phyloP scores from a whole-genome alignment of 2,113 vertebrate genomes.

The Panthera tigris region DNA sequence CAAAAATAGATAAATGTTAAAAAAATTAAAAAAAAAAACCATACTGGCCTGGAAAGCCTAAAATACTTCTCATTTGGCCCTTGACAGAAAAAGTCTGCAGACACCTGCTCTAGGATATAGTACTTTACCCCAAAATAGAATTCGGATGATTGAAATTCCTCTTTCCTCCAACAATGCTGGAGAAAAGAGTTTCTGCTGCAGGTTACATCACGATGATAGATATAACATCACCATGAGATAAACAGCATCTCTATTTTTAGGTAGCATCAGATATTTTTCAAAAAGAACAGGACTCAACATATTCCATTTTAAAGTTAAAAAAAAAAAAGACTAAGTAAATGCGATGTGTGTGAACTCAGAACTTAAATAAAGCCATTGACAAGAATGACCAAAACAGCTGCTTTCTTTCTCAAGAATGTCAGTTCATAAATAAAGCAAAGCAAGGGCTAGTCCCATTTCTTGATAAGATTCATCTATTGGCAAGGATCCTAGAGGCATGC shows the following conservation, averaged over 20 bases:
- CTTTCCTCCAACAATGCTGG: background rate
- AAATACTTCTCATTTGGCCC: background rate
- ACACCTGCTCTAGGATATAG: background rate
- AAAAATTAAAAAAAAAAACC: too few species aligned
- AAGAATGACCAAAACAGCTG: conserved; percentile 22
- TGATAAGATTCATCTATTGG: background rate
- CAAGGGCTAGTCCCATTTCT: background rate
- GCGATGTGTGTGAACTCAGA: background rate
- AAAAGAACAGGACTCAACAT: background rate
- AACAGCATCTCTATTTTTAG: background rate
- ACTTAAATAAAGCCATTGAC: conserved; percentile 3
- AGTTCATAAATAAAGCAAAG: conserved; percentile 14
- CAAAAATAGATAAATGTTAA: too few species aligned
- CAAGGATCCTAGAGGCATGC: background rate
- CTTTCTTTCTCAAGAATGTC: conserved; percentile 7
- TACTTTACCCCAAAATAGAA: background rate
- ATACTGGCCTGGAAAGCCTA: background rate
- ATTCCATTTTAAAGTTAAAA: background rate
- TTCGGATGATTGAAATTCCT: background rate
- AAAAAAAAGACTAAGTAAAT: background rate
- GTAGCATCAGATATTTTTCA: background rate
- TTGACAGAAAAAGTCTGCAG: background rate
- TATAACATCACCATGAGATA: background rate
- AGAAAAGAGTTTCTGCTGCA: background rate
- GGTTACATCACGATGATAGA: background rate